Percentiles rank a stretch among this genome's conserved stretches.
Conservation (phyloP, 2,797 vertebrate species). For the Syngnathus acus region DNA sequence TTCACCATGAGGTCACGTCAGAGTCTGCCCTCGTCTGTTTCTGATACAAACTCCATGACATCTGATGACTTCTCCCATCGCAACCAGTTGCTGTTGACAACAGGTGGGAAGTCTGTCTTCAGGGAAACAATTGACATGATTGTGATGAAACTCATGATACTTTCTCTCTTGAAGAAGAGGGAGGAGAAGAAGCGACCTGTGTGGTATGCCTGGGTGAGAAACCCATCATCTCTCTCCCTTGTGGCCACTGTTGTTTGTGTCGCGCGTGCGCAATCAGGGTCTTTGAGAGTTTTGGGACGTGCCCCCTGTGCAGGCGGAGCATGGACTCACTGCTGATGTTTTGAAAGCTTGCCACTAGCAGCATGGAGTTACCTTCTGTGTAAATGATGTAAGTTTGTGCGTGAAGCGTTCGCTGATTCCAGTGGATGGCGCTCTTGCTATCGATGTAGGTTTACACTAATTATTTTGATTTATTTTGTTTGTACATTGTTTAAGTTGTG, state of each 20-base stretch:
- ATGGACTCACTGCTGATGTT: constrained; percentile 1
- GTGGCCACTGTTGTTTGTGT: constrained; percentile 73
- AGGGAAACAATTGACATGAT: neutral
- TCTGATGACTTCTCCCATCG: neutral
- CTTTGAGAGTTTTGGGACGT: constrained; percentile 47
- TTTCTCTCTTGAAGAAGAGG: constrained; percentile 22
- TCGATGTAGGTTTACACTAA: no score
- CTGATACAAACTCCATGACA: neutral
- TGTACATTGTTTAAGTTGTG: no score
- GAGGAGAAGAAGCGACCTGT: constrained; percentile 32
- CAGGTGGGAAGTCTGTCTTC: constrained; percentile 17
- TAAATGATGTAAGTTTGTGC: no score
- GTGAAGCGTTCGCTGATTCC: no score
- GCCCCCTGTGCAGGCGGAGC: constrained; percentile 66
- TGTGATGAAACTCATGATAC: constrained; percentile 5
- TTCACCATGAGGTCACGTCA: constrained; percentile 43
- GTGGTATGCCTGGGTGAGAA: constrained; percentile 52
- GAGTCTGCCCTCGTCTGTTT: neutral
- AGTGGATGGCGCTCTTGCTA: no score
- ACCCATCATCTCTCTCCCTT: constrained; percentile 51
- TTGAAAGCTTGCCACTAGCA: no score
- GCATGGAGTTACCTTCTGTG: no score
- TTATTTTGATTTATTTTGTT: no score
- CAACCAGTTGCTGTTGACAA: neutral
- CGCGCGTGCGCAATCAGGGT: constrained; percentile 39